A percentile compares a stretch with the other conserved stretches of the same genome.
Conservation (phyloP, 1,140 invertebrate genomes). For the Drosophila carrolli region DNA sequence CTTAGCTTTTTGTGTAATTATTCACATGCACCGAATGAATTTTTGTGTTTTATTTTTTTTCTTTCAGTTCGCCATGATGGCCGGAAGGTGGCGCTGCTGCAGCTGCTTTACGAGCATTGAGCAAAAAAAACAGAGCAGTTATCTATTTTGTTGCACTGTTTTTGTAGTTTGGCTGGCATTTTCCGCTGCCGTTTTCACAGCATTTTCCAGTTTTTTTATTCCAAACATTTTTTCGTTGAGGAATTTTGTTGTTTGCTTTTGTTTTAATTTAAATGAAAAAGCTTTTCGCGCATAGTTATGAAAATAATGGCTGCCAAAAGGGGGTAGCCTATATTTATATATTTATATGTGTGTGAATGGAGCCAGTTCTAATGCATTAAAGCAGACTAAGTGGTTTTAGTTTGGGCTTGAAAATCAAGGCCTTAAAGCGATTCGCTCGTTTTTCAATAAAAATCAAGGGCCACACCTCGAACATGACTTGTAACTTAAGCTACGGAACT, state of each 20-base stretch:
- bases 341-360: neutral
- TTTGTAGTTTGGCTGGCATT: slow-evolving; percentile 55
- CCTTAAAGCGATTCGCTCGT: slow-evolving; percentile 38
- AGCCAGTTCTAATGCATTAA: slow-evolving; percentile 48
- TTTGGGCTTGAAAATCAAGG: slow-evolving; percentile 8
- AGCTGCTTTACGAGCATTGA: slow-evolving; percentile 75
- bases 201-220: slow-evolving; percentile 52
- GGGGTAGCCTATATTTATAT: slow-evolving; percentile 2
- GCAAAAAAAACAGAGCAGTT: slow-evolving; percentile 43
- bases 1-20: slow-evolving; percentile 71
- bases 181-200: slow-evolving; percentile 71
- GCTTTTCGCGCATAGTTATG: slow-evolving; percentile 79
- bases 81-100: slow-evolving; percentile 77
- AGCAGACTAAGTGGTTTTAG: slow-evolving; percentile 39
- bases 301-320: slow-evolving; percentile 65
- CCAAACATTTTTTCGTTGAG: slow-evolving; percentile 12
- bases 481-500: slow-evolving; percentile 74
- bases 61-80: slow-evolving; percentile 35
- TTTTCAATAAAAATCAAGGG: slow-evolving; percentile 34
- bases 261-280: slow-evolving; percentile 79
- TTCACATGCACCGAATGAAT: slow-evolving; percentile 64
- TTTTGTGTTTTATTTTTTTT: slow-evolving; percentile 36
- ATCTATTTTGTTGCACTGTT: slow-evolving; percentile 61
- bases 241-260: slow-evolving; percentile 45
- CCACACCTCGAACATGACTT: slow-evolving; percentile 70